Evolutionary conservation across 2,113 vertebrate genomes (phyloP).

Genomic region (Passer domesticus): DNA sequence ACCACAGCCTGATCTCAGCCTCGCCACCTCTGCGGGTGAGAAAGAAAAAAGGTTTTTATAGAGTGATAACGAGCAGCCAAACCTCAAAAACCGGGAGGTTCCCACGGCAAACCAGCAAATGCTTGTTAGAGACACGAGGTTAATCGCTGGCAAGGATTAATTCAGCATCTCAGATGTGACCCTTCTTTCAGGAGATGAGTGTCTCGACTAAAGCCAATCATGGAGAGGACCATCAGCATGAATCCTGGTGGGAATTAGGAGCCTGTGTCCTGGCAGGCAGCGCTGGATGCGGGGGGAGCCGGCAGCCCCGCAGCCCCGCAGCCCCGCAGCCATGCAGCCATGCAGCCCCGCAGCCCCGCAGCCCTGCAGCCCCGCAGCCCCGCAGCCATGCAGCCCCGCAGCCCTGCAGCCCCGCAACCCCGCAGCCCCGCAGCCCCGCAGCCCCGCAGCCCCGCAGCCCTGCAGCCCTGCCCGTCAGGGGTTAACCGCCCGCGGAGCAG

Average conservation of each 20-base stretch:
- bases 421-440: too few relatives aligned
- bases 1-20: not conserved
- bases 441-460: not conserved
- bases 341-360: too few relatives aligned
- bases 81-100: slow-evolving; percentile 1
- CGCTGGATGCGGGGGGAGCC: not conserved
- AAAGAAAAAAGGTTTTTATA: not conserved
- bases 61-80: slow-evolving; percentile 26
- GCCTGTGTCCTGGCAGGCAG: not conserved
- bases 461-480: not conserved
- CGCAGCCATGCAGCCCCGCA: too few relatives aligned
- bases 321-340: too few relatives aligned
- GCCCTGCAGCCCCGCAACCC: too few relatives aligned
- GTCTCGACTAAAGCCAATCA: rapidly evolving
- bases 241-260: rapidly evolving
- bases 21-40: not conserved
- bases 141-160: not conserved
- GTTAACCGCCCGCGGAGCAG: slow-evolving; percentile 45
- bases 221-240: rapidly evolving
- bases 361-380: too few relatives aligned
- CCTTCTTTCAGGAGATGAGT: rapidly evolving
- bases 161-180: not conserved
- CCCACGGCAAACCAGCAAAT: not conserved
- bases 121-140: rapidly evolving
- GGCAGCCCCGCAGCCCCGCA: not conserved